Evolutionary conservation across 2,113 vertebrate species (phyloP).

Genomic region (Bubo blakistoni): DNA sequence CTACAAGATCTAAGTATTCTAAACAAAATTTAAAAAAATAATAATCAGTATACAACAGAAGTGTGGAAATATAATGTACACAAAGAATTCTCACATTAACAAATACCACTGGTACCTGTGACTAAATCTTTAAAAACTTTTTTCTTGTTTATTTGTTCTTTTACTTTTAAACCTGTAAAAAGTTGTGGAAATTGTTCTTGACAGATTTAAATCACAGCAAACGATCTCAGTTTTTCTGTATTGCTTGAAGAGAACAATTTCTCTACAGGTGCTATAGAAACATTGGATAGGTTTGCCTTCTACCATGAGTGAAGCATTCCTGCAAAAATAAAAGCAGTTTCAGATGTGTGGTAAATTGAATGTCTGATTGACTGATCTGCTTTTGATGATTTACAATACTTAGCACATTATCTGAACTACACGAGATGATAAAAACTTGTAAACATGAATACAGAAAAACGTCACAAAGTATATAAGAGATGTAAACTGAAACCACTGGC

Average conservation of each 20-base stretch:
- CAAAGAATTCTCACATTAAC: not conserved
- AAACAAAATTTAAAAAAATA: not conserved
- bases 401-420: not conserved
- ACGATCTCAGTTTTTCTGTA: not conserved
- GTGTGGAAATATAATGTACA: accelerated
- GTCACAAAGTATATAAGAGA: not conserved
- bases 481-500: not conserved
- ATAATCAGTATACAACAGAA: not conserved
- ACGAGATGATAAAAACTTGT: not conserved
- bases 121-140: not conserved
- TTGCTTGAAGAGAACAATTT: not conserved
- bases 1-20: not conserved
- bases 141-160: not conserved
- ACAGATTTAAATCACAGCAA: not conserved
- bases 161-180: not conserved
- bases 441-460: not conserved
- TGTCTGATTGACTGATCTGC: not conserved
- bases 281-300: not conserved
- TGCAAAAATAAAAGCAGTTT: not conserved
- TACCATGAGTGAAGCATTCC: not conserved
- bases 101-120: not conserved
- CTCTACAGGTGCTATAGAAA: not conserved
- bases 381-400: not conserved
- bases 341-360: not conserved
- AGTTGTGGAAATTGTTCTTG: not conserved